Evolutionary conservation across 2,888 invertebrate genomes (phyloP), one percentile per base, ranked within the genome.

Genomic region (Drosophila glabriapex): DNA sequence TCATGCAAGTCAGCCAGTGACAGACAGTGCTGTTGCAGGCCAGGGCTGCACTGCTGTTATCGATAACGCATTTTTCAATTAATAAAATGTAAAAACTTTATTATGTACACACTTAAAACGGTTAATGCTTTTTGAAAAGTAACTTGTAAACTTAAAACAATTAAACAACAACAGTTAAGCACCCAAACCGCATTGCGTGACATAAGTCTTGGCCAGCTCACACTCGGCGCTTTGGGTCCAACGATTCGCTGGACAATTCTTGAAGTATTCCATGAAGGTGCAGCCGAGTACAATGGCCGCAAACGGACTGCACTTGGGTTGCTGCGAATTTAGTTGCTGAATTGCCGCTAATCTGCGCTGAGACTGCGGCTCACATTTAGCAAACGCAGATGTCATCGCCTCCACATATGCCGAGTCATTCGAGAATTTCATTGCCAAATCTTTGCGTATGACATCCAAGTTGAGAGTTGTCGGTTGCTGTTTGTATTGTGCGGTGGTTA

Each of bases 221-320:
- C 93, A 93, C 6, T 92, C 85, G 0, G 83, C 68, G 76, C 73
- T 92, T 0, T 85, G 78, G 0, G 86, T 92, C 93, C 93, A 93
- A 52, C 92, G 92, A 49, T 89, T 81, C 0, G 81, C 74, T 0
- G 93, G 93, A 61, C 93, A 93, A 69, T 93, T 92, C 59, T 92
- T 91, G 52, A 93, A 93, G 52, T 93, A 93, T 54, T 93, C 92
- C 91, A 92, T 93, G 49, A 92, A 93, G 0, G 92, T 90, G 73
- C 93, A 93, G 0, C 93, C 93, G 4, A 93, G 83, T 7, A 93
- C 52, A 49, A 93, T 90, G 4, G 93, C 93, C 1, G 92, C 81
- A 56, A 92, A 91, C 6, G 92, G 93, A 73, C 92, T 93, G 60
- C 93, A 93, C 10, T 80, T 81, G 5, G 76, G 78, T 28, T 81